These are phyloP conservation scores for Rhea pennata DNA, from an alignment of 2,113 vertebrate genomes.

Conservation along the genomic window DNA sequence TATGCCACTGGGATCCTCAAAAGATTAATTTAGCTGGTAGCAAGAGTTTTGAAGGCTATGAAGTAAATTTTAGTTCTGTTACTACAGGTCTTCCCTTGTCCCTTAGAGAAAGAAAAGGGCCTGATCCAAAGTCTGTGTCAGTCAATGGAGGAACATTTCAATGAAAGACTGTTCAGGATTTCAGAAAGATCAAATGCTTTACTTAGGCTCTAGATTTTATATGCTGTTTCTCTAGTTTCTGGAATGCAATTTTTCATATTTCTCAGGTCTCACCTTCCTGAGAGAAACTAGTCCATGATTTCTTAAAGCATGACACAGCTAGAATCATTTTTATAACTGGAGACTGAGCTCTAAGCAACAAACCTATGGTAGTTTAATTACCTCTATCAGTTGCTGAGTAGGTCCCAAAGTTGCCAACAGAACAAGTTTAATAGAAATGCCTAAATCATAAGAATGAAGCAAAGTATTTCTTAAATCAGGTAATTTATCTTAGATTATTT, in stretches of 20 bases:
- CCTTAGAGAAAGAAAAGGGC: neutral
- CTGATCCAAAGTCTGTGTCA: neutral
- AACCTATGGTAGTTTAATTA: neutral
- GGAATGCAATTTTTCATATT: neutral
- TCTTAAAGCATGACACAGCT: neutral
- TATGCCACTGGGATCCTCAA: neutral
- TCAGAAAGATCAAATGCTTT: neutral
- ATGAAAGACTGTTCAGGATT: neutral
- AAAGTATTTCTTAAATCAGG: neutral
- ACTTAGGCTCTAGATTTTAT: neutral
- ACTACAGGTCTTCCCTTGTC: neutral
- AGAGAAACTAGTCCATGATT: neutral
- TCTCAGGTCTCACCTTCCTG: neutral
- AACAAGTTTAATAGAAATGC: neutral
- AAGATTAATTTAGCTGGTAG: slow-evolving; percentile 29
- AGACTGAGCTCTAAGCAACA: neutral
- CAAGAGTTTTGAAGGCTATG: neutral
- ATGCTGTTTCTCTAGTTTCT: neutral
- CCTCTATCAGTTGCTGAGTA: neutral
- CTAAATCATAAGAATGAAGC: neutral
- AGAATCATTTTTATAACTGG: neutral
- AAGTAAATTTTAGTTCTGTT: neutral
- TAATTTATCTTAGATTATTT: neutral
- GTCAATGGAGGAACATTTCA: neutral
- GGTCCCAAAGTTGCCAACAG: neutral